Evolutionary conservation across 1,140 invertebrate genomes (phyloP), one percentile per base, ranked within the genome.

Genomic region (Chironomus striatipennis): DNA sequence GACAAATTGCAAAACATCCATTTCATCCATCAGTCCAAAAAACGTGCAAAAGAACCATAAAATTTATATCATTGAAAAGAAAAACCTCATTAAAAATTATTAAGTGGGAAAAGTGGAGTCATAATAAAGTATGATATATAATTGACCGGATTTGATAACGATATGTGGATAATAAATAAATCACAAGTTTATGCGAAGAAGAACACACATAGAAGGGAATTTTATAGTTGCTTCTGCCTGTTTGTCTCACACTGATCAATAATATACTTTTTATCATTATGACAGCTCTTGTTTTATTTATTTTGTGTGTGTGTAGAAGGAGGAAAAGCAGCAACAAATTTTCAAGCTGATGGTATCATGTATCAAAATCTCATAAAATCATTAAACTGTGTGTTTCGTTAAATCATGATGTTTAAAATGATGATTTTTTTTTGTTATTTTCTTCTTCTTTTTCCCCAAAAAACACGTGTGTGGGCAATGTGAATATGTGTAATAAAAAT

Each of bases 381-480:
- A 70, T 70, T 70, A 70, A 70, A 70, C 7, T 70, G n/a, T 57
- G 65, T 70, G 65, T 70, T 70, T 70, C 47, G 65, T 70, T 70
- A 70, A 70, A 70, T 70, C 17, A 70, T 21, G 65, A 70, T 70
- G 47, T 12, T 57, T 10, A 12, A 57, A 12, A 57, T 57, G n/a
- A 57, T 57, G n/a, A 57, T n/a, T 10, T 57, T 57, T n/a, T 57
- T n/a, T 57, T n/a, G 9, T 10, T 57, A 10, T 57, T 57, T 70
- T 70, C 17, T 17, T 70, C 17, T 70, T 18, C 17, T 70, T 18
- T 20, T 18, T 70, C 6, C n/a, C 47, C 5, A 57, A 70, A 57
- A 12, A 70, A 70, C 65, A 70, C 65, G 65, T 70, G 65, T 70
- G 65, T 70, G 65, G 65, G 65, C 65, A 70, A 18, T 70, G 65